Evolutionary conservation across 2,888 invertebrate species (phyloP).

Genomic region (Dasysyrphus tricinctus): DNA sequence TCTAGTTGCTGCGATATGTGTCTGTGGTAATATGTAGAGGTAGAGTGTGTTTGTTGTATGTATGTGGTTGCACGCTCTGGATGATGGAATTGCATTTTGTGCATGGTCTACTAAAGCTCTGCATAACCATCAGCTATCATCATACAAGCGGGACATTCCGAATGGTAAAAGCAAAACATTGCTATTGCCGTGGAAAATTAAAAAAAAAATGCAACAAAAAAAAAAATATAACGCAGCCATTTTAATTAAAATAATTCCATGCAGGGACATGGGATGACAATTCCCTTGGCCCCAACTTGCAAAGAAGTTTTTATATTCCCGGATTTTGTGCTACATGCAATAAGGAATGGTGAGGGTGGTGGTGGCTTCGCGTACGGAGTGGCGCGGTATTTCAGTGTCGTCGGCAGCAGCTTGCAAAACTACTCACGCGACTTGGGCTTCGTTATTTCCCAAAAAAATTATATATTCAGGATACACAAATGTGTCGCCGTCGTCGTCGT

Average conservation of each 20-base stretch:
- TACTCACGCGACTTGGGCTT: conserved; percentile 56
- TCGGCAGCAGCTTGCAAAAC: conserved; percentile 57
- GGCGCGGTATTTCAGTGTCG: neutral
- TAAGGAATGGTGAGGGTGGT: neutral
- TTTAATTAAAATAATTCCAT: conserved; percentile 74
- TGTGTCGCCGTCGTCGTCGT: conserved; percentile 46
- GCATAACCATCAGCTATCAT: conserved; percentile 53
- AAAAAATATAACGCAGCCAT: conserved; percentile 33
- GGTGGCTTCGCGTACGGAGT: neutral
- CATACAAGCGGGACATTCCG: conserved; percentile 26
- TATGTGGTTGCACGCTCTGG: conserved; percentile 5
- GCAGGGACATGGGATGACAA: conserved; percentile 60
- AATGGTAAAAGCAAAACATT: conserved; percentile 14
- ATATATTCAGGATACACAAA: conserved; percentile 67
- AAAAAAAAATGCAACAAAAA: conserved; percentile 22
- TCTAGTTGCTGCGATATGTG: conserved; percentile 39
- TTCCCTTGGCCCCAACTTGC: conserved; percentile 50
- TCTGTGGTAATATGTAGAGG: neutral
- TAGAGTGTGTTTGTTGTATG: conserved; percentile 38
- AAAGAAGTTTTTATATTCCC: conserved; percentile 15
- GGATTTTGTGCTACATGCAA: neutral
- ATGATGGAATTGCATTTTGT: conserved; percentile 32
- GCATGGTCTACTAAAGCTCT: conserved; percentile 55
- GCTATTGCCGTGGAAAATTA: conserved; percentile 47
- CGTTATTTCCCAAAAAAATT: conserved; percentile 69